phyloP scores from a whole-genome alignment of 2,888 invertebrate genomes.

The Punctoribates punctum region DNA sequence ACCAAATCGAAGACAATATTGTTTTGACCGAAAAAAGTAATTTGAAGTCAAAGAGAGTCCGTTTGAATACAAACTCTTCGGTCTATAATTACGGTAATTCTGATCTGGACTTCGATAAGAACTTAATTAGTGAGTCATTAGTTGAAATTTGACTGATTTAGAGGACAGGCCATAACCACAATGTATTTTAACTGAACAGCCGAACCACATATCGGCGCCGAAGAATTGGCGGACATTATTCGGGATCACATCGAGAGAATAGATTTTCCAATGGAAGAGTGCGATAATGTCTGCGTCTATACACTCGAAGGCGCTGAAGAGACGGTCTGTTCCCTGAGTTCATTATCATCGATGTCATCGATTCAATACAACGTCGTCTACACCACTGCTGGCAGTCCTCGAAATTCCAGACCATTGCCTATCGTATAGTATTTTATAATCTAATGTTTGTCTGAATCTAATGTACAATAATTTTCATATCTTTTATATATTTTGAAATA shows the following conservation, averaged over 20 bases:
- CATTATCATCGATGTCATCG: not conserved
- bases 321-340: constrained; percentile 6
- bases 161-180: too few species aligned
- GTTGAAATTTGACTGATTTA: too few species aligned
- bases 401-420: too few species aligned
- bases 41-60: not conserved
- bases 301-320: not conserved
- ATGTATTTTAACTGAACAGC: too few species aligned
- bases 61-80: not conserved
- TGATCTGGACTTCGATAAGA: not conserved
- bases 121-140: not conserved
- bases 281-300: not conserved
- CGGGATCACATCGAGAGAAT: constrained; percentile 13
- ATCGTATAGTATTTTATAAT: too few species aligned
- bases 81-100: not conserved
- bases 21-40: not conserved
- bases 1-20: not conserved
- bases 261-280: not conserved
- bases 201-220: not conserved
- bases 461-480: too few species aligned
- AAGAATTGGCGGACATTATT: constrained; percentile 19
- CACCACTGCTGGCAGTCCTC: too few species aligned
- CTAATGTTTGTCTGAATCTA: too few species aligned
- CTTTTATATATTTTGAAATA: too few species aligned
- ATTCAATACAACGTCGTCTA: not conserved